A percentile compares a stretch with the other conserved stretches of the same genome.
phyloP scores from a whole-genome alignment of 2,888 invertebrate genomes.

The Doris montereyensis region DNA sequence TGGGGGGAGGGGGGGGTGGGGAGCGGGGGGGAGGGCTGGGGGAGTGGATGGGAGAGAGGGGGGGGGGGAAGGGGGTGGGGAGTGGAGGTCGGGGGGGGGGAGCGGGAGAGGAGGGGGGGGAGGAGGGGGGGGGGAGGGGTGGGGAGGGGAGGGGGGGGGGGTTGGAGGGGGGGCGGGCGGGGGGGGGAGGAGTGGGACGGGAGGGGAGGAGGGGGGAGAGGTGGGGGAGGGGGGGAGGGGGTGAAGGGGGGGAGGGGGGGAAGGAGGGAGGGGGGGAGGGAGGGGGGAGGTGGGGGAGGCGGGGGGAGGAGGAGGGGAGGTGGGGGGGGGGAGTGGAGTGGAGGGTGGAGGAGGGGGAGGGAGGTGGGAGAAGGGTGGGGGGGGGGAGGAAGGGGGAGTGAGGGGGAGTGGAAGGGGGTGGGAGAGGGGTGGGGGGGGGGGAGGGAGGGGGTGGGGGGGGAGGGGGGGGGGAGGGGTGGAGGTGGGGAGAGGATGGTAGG shows the following conservation, averaged over 20 bases:
- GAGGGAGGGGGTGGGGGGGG: too few relatives aligned
- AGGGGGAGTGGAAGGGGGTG: background rate
- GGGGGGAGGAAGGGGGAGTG: background rate
- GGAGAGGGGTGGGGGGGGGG: too few relatives aligned
- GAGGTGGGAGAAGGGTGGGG: background rate
- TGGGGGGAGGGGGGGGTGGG: background rate
- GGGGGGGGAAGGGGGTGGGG: background rate
- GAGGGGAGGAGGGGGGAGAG: background rate
- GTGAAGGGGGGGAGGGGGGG: background rate
- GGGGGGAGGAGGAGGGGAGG: background rate
- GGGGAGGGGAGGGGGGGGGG: background rate
- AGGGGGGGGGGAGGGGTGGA: too few relatives aligned
- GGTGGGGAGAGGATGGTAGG: too few relatives aligned
- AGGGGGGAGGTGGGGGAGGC: background rate
- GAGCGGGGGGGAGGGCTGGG: background rate
- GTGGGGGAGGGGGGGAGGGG: background rate
- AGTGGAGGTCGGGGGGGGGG: background rate
- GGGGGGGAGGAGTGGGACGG: background rate
- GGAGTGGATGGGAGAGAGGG: background rate
- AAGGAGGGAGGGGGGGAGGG: background rate
- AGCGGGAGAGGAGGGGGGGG: background rate
- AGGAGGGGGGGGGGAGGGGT: background rate
- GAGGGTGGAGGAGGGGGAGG: background rate
- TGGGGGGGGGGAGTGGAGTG: background rate
- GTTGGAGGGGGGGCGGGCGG: background rate